phyloP scores from a whole-genome alignment of 2,797 vertebrate genomes.

The Microcaecilia unicolor region DNA sequence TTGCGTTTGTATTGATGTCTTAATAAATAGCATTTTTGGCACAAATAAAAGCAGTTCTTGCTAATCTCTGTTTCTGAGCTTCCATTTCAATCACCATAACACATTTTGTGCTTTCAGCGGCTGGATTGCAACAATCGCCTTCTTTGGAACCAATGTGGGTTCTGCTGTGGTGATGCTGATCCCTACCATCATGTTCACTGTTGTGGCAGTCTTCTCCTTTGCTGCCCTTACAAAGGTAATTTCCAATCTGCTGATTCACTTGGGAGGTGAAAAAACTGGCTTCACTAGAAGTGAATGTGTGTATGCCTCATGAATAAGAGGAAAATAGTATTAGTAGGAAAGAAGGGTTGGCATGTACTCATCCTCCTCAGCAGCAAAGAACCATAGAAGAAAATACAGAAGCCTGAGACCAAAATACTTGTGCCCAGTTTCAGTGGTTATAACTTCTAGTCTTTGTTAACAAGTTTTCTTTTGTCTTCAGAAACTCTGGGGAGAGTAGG shows the following conservation, averaged over 20 bases:
- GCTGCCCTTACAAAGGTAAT: conserved; percentile 90
- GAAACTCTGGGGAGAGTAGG: too few relatives aligned
- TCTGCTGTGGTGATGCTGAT: conserved; percentile 88
- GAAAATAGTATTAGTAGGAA: neutral
- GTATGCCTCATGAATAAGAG: neutral
- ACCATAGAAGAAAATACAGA: too few relatives aligned
- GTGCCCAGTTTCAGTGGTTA: too few relatives aligned
- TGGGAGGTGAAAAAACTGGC: too few relatives aligned
- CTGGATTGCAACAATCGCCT: conserved; percentile 88
- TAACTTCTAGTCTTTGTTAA: too few relatives aligned
- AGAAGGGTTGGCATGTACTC: neutral
- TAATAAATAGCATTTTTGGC: too few relatives aligned
- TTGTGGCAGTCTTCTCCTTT: conserved; percentile 79
- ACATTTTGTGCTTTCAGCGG: conserved; percentile 55
- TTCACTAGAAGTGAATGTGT: too few relatives aligned
- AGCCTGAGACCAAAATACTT: too few relatives aligned
- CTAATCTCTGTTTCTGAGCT: accelerated
- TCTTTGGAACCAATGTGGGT: conserved; percentile 83
- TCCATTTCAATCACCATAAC: neutral
- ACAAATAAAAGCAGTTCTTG: too few relatives aligned
- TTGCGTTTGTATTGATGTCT: neutral
- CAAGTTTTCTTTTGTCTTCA: too few relatives aligned
- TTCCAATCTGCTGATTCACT: too few relatives aligned
- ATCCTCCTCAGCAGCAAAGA: too few relatives aligned
- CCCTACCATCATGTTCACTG: conserved; percentile 88